Conservation (phyloP, 2,888 invertebrate genomes). For the Protonemura montana region DNA sequence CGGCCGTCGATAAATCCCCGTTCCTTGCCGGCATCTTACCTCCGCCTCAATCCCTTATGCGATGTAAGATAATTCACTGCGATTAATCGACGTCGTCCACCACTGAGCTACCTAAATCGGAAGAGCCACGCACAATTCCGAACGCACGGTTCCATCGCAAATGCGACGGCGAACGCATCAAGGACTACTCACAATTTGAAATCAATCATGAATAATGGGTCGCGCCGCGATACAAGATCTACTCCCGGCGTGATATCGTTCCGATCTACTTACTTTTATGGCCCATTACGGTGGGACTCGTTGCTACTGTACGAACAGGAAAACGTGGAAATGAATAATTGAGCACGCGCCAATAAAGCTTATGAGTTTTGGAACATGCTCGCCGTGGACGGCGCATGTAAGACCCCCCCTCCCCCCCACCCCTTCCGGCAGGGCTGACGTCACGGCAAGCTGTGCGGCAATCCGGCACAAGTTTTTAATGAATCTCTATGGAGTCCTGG, state of each 20-base stretch:
- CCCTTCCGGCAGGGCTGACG: constrained; percentile 15
- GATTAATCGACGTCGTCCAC: too few species aligned
- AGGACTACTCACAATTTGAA: not conserved
- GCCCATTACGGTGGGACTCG: not conserved
- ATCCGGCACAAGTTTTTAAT: constrained; percentile 35
- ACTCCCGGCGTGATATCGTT: not conserved
- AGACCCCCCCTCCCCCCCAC: constrained; percentile 7
- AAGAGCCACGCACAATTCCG: too few species aligned
- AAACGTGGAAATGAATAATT: not conserved
- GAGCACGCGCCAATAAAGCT: not conserved
- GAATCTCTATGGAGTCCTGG: constrained; percentile 22
- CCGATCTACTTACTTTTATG: not conserved
- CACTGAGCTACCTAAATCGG: too few species aligned
- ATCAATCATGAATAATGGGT: not conserved
- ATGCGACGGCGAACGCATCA: too few species aligned
- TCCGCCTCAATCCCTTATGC: too few species aligned
- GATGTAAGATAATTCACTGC: constrained; percentile 8
- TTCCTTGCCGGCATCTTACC: not conserved
- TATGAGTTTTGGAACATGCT: not conserved
- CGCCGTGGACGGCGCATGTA: not conserved
- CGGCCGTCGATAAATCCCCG: constrained; percentile 28
- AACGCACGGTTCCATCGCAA: too few species aligned
- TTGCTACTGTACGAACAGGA: not conserved
- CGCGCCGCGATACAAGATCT: not conserved
- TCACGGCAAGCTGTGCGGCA: constrained; percentile 34